Evolutionary conservation across 2,888 invertebrate genomes (phyloP).

Genomic region (Conistra vaccinii): DNA sequence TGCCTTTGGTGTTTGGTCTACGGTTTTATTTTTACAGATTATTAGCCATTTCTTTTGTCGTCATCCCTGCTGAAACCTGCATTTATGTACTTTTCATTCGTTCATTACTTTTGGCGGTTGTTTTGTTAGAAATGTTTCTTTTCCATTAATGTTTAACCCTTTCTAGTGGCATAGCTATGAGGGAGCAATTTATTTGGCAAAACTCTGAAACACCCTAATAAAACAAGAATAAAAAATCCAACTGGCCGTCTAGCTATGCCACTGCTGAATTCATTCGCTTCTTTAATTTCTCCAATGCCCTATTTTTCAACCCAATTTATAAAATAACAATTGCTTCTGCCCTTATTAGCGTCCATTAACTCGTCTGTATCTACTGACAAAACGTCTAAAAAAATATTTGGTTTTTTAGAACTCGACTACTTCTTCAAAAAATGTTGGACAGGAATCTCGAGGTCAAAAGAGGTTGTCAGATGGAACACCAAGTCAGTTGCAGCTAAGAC

Average conservation of each 20-base stretch:
- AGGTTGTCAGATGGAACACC: slow-evolving; percentile 87
- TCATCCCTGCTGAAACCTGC: slow-evolving; percentile 30
- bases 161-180: slow-evolving; percentile 39
- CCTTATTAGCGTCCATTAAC: slow-evolving; percentile 29
- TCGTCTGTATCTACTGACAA: not conserved
- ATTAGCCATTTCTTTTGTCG: slow-evolving; percentile 29
- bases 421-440: slow-evolving; percentile 80
- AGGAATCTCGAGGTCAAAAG: slow-evolving; percentile 85
- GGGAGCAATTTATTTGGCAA: not conserved
- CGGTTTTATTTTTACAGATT: slow-evolving; percentile 63
- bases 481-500: slow-evolving; percentile 85
- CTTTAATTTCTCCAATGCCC: slow-evolving; percentile 21
- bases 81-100: slow-evolving; percentile 14
- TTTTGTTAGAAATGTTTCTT: slow-evolving; percentile 21
- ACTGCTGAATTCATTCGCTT: slow-evolving; percentile 43
- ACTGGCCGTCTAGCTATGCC: slow-evolving; percentile 9
- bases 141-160: slow-evolving; percentile 39
- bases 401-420: slow-evolving; percentile 80
- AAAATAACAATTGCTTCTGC: slow-evolving; percentile 51
- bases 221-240: not conserved
- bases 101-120: slow-evolving; percentile 38
- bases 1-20: slow-evolving; percentile 69
- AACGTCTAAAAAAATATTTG: not conserved
- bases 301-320: slow-evolving; percentile 25
- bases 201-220: not conserved